Base-by-base conservation (phyloP, 1,140 invertebrate species). In the Penaeus indicus region DNA sequence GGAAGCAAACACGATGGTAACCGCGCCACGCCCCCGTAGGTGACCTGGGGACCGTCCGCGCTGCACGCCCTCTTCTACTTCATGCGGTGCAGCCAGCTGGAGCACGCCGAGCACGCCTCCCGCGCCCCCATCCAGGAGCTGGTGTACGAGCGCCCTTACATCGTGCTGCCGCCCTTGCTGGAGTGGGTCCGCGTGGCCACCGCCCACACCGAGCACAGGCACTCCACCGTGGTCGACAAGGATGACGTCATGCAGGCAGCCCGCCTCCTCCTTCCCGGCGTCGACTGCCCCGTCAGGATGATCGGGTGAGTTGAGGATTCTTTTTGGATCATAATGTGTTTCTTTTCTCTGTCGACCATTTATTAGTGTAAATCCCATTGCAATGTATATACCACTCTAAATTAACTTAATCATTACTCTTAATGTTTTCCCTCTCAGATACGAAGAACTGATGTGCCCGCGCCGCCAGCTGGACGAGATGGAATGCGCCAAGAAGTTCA, bases 211-310 rank as follows among this genome's bases (percentile, higher is more conserved):
- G 96, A 91, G 38, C 95, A 97, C 91, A 94, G 97, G n/a, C 95
- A 96, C 82, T 95, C 96, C 0, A 93, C 94, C 13, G 94, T 96
- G 64, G 94, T 97, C 22, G 97, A 98, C 92, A 96, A 96, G 86
- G 96, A 98, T 92, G 97, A 98, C 92, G 95, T 98, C 16, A 95
- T 96, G 94, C 97, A 98, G 93, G 96, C 97, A 0, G 97, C 97
- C 0, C 93, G 97, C 62, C 92, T 98, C 25, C 93, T 98, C 19
- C 93, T 98, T 60, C 97, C 97, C 2, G 96, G 97, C 47, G 96
- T 97, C 0, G 97, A 98, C 92, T 98, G 97, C 93, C 97, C 97
- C 19, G 95, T 97, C 2, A 93, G 97, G 87, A 94, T 95, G 16
- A 94, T 97, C 84, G 92, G 93, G 93, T 93, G 90, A 91, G 91